Conservation (phyloP, 2,888 invertebrate genomes). For the Plebejus anna region DNA sequence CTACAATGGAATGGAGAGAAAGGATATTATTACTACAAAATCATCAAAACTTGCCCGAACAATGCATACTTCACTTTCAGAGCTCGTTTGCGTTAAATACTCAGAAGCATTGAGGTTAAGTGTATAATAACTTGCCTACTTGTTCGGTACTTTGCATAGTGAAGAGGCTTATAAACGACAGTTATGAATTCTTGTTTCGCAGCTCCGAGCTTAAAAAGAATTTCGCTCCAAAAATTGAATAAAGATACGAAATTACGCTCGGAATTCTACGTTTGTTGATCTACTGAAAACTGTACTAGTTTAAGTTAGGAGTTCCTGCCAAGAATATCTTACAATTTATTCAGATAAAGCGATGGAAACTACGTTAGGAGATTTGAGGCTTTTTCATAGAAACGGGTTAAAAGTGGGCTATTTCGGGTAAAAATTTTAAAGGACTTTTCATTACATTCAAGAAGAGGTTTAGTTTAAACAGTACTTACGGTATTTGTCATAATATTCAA, state of each 20-base stretch:
- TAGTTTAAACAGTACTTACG: background rate
- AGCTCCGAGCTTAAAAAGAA: constrained; percentile 28
- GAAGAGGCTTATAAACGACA: constrained; percentile 32
- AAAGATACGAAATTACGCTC: constrained; percentile 24
- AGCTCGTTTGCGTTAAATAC: constrained; percentile 37
- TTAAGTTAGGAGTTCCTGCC: constrained; percentile 14
- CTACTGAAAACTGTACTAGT: constrained; percentile 16
- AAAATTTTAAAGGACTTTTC: background rate
- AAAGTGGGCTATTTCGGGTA: background rate
- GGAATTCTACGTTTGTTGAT: constrained; percentile 6
- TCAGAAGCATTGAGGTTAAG: constrained; percentile 36
- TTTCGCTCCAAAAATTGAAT: constrained; percentile 29
- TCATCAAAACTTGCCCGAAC: constrained; percentile 38
- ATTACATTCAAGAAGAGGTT: background rate
- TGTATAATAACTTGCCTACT: constrained; percentile 35
- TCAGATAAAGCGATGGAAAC: constrained; percentile 4
- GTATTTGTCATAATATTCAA: too few species aligned
- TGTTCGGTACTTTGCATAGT: constrained; percentile 32
- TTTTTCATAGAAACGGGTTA: background rate
- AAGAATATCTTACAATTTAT: constrained; percentile 10
- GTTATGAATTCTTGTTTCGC: constrained; percentile 31
- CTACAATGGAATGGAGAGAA: constrained; percentile 33
- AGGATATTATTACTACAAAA: constrained; percentile 34
- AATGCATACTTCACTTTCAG: constrained; percentile 40
- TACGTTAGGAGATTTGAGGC: constrained; percentile 6